Percentiles rank a stretch among this genome's conserved stretches.
These are phyloP conservation scores for Campoplex capitator DNA, from an alignment of 2,888 invertebrate species.

Conservation along the genomic window DNA sequence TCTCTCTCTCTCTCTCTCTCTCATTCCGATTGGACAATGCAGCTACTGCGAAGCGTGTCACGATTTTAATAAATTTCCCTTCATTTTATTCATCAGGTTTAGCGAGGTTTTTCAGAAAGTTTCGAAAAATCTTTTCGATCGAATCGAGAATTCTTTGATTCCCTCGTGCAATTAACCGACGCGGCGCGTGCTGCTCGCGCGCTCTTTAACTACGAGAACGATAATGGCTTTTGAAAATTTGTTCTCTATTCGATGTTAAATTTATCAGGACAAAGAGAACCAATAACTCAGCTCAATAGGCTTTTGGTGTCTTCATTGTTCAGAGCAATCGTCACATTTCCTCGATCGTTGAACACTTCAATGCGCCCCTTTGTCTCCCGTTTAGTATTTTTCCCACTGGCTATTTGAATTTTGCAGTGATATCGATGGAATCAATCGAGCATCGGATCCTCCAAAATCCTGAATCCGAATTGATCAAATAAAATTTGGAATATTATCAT, in stretches of 20 bases:
- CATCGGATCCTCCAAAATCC: neutral
- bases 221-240: constrained; percentile 76
- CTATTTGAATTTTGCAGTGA: neutral
- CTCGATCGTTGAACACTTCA: neutral
- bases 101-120: neutral
- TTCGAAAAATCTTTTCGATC: neutral
- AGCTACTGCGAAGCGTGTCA: neutral
- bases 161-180: constrained; percentile 20
- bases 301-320: constrained; percentile 53
- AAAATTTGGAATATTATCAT: too few relatives aligned
- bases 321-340: constrained; percentile 62
- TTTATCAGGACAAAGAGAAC: constrained; percentile 79
- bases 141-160: neutral
- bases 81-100: constrained; percentile 3
- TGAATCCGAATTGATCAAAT: too few relatives aligned
- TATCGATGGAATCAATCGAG: neutral
- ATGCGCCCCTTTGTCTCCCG: neutral
- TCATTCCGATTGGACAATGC: neutral
- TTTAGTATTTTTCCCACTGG: neutral
- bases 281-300: constrained; percentile 80
- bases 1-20: neutral
- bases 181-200: constrained; percentile 75
- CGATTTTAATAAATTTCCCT: constrained; percentile 19
- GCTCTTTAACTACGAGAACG: constrained; percentile 55
- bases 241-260: constrained; percentile 74